Evolutionary conservation across 1,140 invertebrate genomes (phyloP).

Genomic region (Drosophila virilis): DNA sequence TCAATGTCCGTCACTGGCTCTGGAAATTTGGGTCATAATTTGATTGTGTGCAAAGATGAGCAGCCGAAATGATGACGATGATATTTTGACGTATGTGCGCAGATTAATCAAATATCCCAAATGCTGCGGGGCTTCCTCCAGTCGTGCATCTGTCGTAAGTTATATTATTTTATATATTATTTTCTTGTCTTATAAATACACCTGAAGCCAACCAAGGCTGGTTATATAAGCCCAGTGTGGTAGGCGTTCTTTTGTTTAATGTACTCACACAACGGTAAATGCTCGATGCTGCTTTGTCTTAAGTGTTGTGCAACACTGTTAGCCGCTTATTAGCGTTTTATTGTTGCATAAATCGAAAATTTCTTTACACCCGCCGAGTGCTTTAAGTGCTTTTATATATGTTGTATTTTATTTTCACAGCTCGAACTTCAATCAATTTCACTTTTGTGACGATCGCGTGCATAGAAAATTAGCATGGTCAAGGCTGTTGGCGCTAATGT

Average conservation of each 20-base stretch:
- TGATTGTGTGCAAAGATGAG: conserved; percentile 19
- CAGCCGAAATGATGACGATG: conserved; percentile 58
- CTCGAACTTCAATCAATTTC: conserved; percentile 53
- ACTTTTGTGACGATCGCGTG: conserved; percentile 54
- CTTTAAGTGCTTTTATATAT: conserved; percentile 17
- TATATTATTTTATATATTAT: conserved; percentile 2
- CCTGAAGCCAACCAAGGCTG: not conserved
- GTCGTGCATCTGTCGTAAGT: conserved; percentile 20
- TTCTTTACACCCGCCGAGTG: conserved; percentile 17
- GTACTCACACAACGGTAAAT: conserved; percentile 9
- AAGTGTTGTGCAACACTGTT: conserved; percentile 47
- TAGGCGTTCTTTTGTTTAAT: conserved; percentile 33
- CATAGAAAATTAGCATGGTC: conserved; percentile 61
- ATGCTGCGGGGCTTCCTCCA: conserved; percentile 17
- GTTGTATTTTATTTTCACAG: conserved; percentile 37
- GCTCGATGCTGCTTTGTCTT: conserved; percentile 19
- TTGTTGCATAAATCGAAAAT: conserved; percentile 29
- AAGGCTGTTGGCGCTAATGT: conserved; percentile 56
- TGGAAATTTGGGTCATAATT: conserved; percentile 55
- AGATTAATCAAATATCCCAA: conserved; percentile 67
- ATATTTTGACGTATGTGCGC: conserved; percentile 68
- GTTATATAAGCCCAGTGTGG: conserved; percentile 15
- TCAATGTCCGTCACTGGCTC: conserved; percentile 56
- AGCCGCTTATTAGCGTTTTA: conserved; percentile 34
- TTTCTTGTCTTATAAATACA: not conserved